Conservation (phyloP, 2,888 invertebrate species). For the Agriopis marginaria region DNA sequence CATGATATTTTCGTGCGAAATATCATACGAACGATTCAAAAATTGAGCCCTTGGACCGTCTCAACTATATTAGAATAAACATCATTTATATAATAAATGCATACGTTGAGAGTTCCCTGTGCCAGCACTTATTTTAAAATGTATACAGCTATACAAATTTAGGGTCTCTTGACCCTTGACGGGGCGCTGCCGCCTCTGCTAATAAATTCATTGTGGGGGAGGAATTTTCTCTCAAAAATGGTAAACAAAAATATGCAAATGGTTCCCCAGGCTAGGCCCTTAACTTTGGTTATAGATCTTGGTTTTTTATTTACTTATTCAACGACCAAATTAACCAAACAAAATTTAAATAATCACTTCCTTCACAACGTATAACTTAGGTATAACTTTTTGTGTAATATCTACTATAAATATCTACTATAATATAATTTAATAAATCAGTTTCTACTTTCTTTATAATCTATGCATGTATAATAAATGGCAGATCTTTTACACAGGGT, state of each 20-base stretch:
- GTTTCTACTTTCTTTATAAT: too few relatives aligned
- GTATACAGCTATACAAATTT: constrained; percentile 17
- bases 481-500: too few relatives aligned
- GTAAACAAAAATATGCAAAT: constrained; percentile 8
- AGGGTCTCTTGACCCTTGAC: constrained; percentile 19
- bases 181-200: constrained; percentile 5
- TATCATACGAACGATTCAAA: too few relatives aligned
- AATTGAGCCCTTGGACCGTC: not conserved
- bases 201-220: constrained; percentile 18
- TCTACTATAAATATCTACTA: too few relatives aligned
- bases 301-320: too few relatives aligned
- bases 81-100: constrained; percentile 10
- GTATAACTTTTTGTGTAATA: not conserved
- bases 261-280: not conserved
- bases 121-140: constrained; percentile 16
- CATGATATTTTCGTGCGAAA: too few relatives aligned
- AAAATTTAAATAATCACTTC: not conserved
- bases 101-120: not conserved
- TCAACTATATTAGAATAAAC: not conserved
- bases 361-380: not conserved
- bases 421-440: too few relatives aligned
- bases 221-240: constrained; percentile 1
- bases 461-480: too few relatives aligned
- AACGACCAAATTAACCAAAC: not conserved
- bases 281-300: not conserved